phyloP scores from a whole-genome alignment of 2,888 invertebrate species.

The Phanerotoma sp. region DNA sequence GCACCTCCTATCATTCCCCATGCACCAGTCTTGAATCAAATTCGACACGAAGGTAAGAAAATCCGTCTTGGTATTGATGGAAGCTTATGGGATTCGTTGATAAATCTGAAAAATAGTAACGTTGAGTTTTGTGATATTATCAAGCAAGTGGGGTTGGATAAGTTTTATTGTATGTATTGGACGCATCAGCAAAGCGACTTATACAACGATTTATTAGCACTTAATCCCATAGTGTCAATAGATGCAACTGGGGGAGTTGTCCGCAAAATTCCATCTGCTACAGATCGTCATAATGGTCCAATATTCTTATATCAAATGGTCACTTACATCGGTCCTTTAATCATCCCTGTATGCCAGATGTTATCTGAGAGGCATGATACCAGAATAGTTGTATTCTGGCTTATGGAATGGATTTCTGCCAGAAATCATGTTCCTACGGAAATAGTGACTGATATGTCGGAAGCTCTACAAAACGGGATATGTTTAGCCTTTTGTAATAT shows the following conservation, averaged over 20 bases:
- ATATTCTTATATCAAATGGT: conserved; percentile 24
- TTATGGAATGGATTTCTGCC: conserved; percentile 10
- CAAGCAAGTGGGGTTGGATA: neutral
- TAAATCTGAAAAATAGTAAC: neutral
- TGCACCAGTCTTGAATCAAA: neutral
- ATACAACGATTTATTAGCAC: conserved; percentile 16
- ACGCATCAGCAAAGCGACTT: conserved; percentile 18
- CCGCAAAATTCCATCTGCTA: conserved; percentile 13
- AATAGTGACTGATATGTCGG: conserved; percentile 25
- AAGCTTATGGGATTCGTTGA: neutral
- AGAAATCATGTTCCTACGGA: conserved; percentile 16
- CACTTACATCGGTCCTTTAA: conserved; percentile 13
- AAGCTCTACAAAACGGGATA: conserved; percentile 22
- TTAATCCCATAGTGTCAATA: conserved; percentile 12
- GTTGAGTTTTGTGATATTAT: neutral
- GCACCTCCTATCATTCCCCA: neutral
- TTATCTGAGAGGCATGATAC: conserved; percentile 22
- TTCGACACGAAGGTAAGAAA: neutral
- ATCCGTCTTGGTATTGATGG: neutral
- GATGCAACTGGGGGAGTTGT: conserved; percentile 20
- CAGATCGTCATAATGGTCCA: conserved; percentile 8
- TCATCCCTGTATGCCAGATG: conserved; percentile 18
- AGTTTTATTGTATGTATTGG: conserved; percentile 21
- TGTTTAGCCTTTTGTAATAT: conserved; percentile 11
- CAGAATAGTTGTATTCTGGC: conserved; percentile 15